Evolutionary conservation across 2,888 invertebrate species (phyloP).

Genomic region (Standfussiana lucernea): DNA sequence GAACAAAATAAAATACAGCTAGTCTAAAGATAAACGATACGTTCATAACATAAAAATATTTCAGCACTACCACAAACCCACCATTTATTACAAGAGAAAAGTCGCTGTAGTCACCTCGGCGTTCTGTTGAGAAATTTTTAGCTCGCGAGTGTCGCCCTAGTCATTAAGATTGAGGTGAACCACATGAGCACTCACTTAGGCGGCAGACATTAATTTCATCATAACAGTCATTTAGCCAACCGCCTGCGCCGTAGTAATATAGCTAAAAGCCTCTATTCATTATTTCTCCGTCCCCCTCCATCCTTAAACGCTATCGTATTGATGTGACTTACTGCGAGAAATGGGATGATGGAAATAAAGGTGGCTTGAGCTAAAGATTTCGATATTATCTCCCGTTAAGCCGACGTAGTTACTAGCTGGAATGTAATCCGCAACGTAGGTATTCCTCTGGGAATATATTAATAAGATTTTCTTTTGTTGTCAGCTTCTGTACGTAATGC

Average conservation of each 20-base stretch:
- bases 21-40: constrained; percentile 21
- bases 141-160: constrained; percentile 51
- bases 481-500: constrained; percentile 43
- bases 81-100: constrained; percentile 51
- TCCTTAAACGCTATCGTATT: constrained; percentile 72
- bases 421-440: constrained; percentile 61
- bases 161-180: constrained; percentile 78
- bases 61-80: constrained; percentile 15
- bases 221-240: constrained; percentile 82
- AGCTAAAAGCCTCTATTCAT: constrained; percentile 86
- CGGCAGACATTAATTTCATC: constrained; percentile 82
- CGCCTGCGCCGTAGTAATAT: constrained; percentile 81
- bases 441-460: constrained; percentile 62
- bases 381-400: constrained; percentile 60
- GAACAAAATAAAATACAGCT: constrained; percentile 12
- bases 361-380: constrained; percentile 62
- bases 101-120: constrained; percentile 41
- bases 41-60: constrained; percentile 29
- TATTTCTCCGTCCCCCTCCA: constrained; percentile 72
- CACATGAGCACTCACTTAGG: constrained; percentile 82
- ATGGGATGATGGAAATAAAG: constrained; percentile 70
- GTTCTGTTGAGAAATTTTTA: constrained; percentile 57
- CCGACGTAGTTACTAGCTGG: constrained; percentile 52
- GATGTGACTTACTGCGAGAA: constrained; percentile 72
- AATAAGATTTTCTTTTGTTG: constrained; percentile 63